Evolutionary conservation across 2,113 vertebrate species (phyloP), one percentile per base, ranked within the genome.

Genomic region (Cariama cristata): DNA sequence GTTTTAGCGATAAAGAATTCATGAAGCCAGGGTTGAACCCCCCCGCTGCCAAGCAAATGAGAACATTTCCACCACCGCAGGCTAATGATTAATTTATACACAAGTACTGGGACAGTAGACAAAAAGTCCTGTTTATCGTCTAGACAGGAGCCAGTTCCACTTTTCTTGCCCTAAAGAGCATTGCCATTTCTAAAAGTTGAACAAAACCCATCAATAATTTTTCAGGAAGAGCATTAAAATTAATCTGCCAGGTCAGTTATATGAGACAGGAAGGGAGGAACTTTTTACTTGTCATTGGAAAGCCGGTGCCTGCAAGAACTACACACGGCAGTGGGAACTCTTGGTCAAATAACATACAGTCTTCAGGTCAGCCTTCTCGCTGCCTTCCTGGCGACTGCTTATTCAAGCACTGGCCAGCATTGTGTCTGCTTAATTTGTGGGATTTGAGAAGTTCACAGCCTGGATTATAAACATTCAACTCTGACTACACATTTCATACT

Each of bases 1-100:
- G 88, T 44, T 90, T 55, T n/a, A 93, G 56, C 2, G 0, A 94
- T 95, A 79, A 96, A 94, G 90, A 96, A 94, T 96, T 97, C 90
- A 97, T 93, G 94, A 95, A 44, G 81, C 49, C 67, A 67, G 53
- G 77, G 81, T 16, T 71, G 77, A 82, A 75, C 88, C 77, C 52
- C 56, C 90, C 56, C 2, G 5, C 81, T 94, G 81, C 88, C 2
- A 1, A 90, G 90, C 32, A 91, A 95, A 92, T 67, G 66, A 69
- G 90, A 94, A 79, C 56, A 75, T 88, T 93, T 94, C 77, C 85
- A 92, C 64, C 76, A 52, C 77, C 4, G 3, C 74, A 88, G 69
- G 62, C 69, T 92, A 44, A 81, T 90, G 77, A 92, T 93, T 95
- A 75, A 92, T 94, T 94, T 55, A 97, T 52, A 32, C 32, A 13